Percentiles rank a stretch among this genome's conserved stretches.
These are phyloP conservation scores for Pomacea maculata DNA, from an alignment of 1,140 invertebrate genomes.

Conservation along the genomic window DNA sequence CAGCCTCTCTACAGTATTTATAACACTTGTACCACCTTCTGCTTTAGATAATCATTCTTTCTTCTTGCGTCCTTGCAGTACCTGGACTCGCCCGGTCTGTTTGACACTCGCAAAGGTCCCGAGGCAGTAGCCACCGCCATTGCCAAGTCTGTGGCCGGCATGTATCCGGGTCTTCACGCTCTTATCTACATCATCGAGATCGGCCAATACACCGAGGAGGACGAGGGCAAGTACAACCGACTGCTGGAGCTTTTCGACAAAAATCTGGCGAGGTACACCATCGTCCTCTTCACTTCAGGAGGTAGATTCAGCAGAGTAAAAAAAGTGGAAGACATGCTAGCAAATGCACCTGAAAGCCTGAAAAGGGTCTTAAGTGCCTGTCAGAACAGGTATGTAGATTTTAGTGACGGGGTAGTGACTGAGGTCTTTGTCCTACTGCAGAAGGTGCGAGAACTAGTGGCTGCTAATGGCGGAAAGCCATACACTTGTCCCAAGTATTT, in stretches of 20 bases:
- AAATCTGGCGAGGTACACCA: constrained; percentile 17
- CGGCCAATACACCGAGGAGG: constrained; percentile 25
- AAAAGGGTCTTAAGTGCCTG: background rate
- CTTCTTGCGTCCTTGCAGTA: background rate
- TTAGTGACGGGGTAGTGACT: background rate
- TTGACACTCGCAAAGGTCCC: constrained; percentile 21
- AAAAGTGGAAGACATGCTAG: background rate
- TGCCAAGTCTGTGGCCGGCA: constrained; percentile 22
- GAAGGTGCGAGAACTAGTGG: background rate
- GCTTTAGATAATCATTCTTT: no score
- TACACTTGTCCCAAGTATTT: constrained; percentile 19
- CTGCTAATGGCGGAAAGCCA: background rate
- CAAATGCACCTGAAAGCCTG: background rate
- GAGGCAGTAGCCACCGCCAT: constrained; percentile 19
- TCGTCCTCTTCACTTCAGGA: constrained; percentile 26
- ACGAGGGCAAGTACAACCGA: constrained; percentile 12
- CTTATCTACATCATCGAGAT: constrained; percentile 21
- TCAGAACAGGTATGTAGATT: background rate
- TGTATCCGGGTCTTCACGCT: constrained; percentile 30
- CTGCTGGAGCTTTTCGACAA: constrained; percentile 26
- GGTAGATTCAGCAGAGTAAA: constrained; percentile 1
- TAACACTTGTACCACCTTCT: background rate
- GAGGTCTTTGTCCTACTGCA: background rate
- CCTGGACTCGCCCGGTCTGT: constrained; percentile 30
- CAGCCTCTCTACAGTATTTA: no score